Evolutionary conservation across 2,797 vertebrate genomes (phyloP).

Genomic region (Rallus crepitans): DNA sequence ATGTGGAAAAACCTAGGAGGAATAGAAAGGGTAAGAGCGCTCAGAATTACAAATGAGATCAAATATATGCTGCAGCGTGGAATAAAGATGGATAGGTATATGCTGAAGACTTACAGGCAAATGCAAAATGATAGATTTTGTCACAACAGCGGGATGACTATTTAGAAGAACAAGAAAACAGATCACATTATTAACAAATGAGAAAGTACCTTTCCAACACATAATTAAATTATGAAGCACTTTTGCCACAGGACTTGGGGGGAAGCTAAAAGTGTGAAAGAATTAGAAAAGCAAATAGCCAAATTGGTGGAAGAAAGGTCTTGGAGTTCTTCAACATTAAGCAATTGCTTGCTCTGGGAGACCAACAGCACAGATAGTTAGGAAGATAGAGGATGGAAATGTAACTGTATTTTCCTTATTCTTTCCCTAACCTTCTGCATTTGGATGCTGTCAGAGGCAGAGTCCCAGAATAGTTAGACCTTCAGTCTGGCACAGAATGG

Average conservation of each 20-base stretch:
- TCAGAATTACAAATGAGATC: not conserved
- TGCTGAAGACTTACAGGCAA: not conserved
- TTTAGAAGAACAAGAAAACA: not conserved
- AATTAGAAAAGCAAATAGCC: not conserved
- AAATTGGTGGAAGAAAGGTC: not conserved
- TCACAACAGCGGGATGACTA: not conserved
- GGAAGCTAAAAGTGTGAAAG: not conserved
- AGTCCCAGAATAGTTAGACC: not conserved
- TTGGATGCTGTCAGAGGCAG: not conserved
- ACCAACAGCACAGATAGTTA: not conserved
- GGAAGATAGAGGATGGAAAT: not conserved
- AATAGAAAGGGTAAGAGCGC: not conserved
- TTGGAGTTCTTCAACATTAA: not conserved
- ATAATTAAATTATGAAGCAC: not conserved
- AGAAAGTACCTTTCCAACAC: not conserved
- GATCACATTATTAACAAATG: not conserved
- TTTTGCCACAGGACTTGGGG: not conserved
- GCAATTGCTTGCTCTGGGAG: not conserved
- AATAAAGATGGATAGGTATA: not conserved
- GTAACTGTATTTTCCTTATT: not conserved
- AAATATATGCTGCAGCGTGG: not conserved
- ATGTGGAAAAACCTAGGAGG: not conserved
- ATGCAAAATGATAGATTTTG: not conserved
- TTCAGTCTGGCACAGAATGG: not conserved
- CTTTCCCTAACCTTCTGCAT: not conserved